A percentile compares a stretch with the other conserved stretches of the same genome.
Conservation (phyloP, 2,113 vertebrate genomes). For the Zosterops hypoxanthus region DNA sequence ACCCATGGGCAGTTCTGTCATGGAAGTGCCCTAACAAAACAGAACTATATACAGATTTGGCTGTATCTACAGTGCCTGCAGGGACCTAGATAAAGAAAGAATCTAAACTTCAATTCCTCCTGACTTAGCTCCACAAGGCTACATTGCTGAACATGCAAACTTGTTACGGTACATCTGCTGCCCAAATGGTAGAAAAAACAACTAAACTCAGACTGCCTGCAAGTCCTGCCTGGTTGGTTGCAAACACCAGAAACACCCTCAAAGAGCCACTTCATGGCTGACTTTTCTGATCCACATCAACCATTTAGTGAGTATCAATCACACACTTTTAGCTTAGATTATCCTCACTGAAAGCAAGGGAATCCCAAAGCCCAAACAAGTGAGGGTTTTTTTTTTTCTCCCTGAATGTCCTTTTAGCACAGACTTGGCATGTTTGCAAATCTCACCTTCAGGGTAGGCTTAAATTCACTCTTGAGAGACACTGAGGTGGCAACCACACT, state of each 20-base stretch:
- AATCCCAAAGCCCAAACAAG: not conserved
- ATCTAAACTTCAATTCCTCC: not conserved
- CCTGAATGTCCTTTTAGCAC: not conserved
- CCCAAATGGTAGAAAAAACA: not conserved
- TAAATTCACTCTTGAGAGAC: not conserved
- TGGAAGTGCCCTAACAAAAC: not conserved
- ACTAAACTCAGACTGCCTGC: not conserved
- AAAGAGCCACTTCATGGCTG: not conserved
- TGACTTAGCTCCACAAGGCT: not conserved
- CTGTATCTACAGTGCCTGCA: not conserved
- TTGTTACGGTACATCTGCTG: not conserved
- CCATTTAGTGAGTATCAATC: not conserved
- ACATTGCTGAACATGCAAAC: not conserved
- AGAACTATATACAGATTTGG: not conserved
- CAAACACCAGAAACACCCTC: not conserved
- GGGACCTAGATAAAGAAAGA: not conserved
- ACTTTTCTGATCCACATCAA: not conserved
- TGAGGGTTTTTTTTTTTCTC: not conserved
- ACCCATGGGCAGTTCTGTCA: not conserved
- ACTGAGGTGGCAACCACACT: not conserved
- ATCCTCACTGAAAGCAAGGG: not conserved
- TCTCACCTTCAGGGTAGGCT: not conserved
- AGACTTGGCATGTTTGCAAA: not conserved
- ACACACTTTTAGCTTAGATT: not conserved
- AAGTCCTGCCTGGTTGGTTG: not conserved